These are phyloP conservation scores for Gobio gobio DNA, from an alignment of 2,113 vertebrate genomes.

Conservation along the genomic window DNA sequence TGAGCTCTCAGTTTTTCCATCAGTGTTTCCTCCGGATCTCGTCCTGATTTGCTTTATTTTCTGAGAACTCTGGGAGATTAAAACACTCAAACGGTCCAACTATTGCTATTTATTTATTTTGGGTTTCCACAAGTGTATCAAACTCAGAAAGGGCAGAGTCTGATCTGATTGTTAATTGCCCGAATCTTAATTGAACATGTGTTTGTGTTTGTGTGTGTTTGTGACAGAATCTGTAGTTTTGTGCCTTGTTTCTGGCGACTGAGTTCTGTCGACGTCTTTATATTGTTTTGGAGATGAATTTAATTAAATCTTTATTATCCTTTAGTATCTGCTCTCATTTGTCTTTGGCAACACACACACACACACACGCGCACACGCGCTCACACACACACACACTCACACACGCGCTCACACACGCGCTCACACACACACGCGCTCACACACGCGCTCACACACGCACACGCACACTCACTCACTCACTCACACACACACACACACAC, in stretches of 20 bases:
- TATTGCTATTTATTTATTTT: neutral
- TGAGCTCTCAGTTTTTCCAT: neutral
- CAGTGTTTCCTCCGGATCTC: neutral
- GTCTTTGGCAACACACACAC: neutral
- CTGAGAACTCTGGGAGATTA: neutral
- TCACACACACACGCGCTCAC: no score
- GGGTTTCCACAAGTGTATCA: neutral
- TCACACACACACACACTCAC: neutral
- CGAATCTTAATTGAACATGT: neutral
- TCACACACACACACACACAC: no score
- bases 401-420: no score
- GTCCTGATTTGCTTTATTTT: neutral
- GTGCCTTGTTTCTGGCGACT: neutral
- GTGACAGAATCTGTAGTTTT: neutral
- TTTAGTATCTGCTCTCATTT: neutral
- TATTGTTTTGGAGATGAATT: neutral
- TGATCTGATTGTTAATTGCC: neutral
- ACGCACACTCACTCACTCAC: no score
- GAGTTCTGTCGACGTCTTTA: neutral
- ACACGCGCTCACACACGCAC: no score
- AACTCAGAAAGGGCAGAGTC: neutral
- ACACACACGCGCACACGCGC: neutral
- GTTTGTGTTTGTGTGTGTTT: neutral
- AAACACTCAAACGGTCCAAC: neutral
- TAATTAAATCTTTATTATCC: constrained; percentile 7